Percentiles rank a stretch among this genome's conserved stretches.
These are phyloP conservation scores for Lithobates sylvaticus DNA, from an alignment of 2,797 vertebrate genomes.

Conservation along the genomic window DNA sequence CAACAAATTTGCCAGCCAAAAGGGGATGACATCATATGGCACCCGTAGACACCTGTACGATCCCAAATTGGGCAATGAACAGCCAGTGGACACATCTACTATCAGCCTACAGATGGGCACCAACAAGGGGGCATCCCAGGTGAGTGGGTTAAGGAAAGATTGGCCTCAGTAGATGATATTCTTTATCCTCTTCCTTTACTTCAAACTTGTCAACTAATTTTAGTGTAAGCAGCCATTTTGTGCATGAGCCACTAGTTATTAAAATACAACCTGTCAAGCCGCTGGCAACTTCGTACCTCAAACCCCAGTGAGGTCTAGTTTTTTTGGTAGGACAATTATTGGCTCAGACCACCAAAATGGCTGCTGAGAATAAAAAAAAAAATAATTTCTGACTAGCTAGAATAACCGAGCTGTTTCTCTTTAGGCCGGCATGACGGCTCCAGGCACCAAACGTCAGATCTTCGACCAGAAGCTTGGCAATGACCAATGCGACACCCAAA, in stretches of 20 bases:
- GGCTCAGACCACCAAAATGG: too few species aligned
- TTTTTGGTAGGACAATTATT: too few species aligned
- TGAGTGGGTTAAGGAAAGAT: conserved; percentile 63
- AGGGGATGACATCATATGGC: conserved; percentile 96
- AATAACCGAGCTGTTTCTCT: neutral
- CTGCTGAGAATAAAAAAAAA: too few species aligned
- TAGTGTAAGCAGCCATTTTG: neutral
- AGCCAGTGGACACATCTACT: conserved; percentile 90
- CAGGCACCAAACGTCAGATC: conserved; percentile 93
- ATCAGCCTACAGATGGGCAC: conserved; percentile 98
- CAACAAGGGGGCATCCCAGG: conserved; percentile 96
- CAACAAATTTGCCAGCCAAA: conserved; percentile 95
- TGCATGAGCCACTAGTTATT: neutral
- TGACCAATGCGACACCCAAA: conserved; percentile 88
- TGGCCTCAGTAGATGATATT: too few species aligned
- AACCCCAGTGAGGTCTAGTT: too few species aligned
- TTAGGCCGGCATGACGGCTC: conserved; percentile 93
- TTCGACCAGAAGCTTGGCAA: conserved; percentile 91
- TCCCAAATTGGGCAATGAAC: conserved; percentile 87
- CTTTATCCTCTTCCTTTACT: too few species aligned
- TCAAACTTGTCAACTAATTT: neutral
- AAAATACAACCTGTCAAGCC: too few species aligned
- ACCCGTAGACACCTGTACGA: conserved; percentile 93
- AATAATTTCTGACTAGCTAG: too few species aligned
- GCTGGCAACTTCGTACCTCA: neutral